Evolutionary conservation across 2,797 vertebrate genomes (phyloP), one percentile per base, ranked within the genome.

Genomic region (Poliocrania exsul): DNA sequence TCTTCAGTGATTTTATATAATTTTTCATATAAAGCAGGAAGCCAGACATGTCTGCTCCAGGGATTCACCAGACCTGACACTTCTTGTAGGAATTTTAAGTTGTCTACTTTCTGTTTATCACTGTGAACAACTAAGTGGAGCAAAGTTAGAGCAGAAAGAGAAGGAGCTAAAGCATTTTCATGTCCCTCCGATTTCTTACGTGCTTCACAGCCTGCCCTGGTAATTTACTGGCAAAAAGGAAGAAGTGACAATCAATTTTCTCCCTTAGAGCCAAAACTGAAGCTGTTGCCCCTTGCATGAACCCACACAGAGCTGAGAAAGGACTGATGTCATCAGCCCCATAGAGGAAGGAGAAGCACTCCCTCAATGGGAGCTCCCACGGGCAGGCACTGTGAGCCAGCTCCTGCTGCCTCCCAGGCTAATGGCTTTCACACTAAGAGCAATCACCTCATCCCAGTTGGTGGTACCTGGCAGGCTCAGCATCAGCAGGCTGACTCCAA

Each of bases 221-320:
- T 56, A 51, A 40, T 81, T 88, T 21, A 72, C 38, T 86, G 77
- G 62, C 66, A 89, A 96, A 82, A 82, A 44, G 75, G 81, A 92
- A 94, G 84, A 93, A 88, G 62, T 91, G 92, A 75, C 91, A 92
- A 91, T 80, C 81, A 64, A 4, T 92, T 92, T 92, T 88, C 73
- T 91, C 75, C 85, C 5, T 9, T 14, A 46, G 73, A 88, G 91
- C 85, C 84, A 91, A 86, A 94, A 92, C 1, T 56, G 85, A 93
- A 92, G 92, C 95, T 81, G 73, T 49, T 97, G 95, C n/a, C 95
- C 96, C 85, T 88, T 93, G 66, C 35, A 38, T 95, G 95, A 97
- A 96, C 96, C 54, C 91, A 84, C 87, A n/a, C 13, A 19, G 73
- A 75, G 87, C 75, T 96, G 93, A 80, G 93, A 97, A 96, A 91